Conservation (phyloP, 2,888 invertebrate genomes). For the Caenorhabditis sp. region DNA sequence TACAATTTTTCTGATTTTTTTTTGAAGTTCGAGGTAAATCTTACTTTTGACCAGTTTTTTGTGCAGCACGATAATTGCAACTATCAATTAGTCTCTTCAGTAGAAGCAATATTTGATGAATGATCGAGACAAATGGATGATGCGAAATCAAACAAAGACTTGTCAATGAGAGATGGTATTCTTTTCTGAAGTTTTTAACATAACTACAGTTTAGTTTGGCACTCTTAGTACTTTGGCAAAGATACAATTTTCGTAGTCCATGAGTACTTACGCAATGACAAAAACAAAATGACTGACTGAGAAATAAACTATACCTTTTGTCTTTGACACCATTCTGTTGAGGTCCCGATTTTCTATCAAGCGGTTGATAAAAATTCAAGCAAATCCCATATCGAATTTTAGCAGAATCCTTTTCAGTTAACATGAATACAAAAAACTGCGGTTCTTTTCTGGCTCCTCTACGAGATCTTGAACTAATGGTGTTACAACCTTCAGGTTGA, state of each 20-base stretch:
- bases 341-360: constrained; percentile 33
- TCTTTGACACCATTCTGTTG: constrained; percentile 9
- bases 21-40: neutral
- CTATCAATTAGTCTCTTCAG: constrained; percentile 95
- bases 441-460: constrained; percentile 81
- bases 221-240: neutral
- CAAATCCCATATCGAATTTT: constrained; percentile 91
- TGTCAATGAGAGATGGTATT: constrained; percentile 79
- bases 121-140: constrained; percentile 98
- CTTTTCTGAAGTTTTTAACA: constrained; percentile 36
- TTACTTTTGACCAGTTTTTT: constrained; percentile 44
- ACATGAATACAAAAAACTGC: constrained; percentile 89
- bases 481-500: constrained; percentile 95
- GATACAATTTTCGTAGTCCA: neutral
- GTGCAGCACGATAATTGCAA: constrained; percentile 82
- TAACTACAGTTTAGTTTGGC: constrained; percentile 9
- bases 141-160: constrained; percentile 96
- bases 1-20: constrained; percentile 71
- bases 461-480: constrained; percentile 73
- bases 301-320: constrained; percentile 1
- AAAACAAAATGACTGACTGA: too few species aligned
- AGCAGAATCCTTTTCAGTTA: constrained; percentile 99
- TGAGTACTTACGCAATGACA: neutral
- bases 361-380: constrained; percentile 82
- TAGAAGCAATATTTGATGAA: constrained; percentile 94